These are phyloP conservation scores for Muscicapa comitata DNA, from an alignment of 2,797 vertebrate species.

Conservation along the genomic window DNA sequence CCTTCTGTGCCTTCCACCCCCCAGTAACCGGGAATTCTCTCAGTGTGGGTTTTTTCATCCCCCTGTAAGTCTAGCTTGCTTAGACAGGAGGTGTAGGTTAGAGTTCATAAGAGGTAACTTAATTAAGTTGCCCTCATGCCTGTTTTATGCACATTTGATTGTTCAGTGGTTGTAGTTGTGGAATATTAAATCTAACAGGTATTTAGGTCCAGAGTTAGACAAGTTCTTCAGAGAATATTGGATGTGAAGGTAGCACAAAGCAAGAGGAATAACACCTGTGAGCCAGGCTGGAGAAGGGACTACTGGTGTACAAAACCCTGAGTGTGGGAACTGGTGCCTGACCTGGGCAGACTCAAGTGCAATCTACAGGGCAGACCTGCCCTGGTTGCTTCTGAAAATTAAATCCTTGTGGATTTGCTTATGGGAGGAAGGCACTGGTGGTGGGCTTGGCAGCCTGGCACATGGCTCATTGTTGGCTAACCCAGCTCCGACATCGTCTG, in stretches of 20 bases:
- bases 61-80: background rate
- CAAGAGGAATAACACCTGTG: background rate
- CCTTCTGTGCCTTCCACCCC: background rate
- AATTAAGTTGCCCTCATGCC: background rate
- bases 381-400: background rate
- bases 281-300: background rate
- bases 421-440: background rate
- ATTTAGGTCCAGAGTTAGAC: background rate
- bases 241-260: background rate
- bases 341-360: background rate
- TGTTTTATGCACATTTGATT: background rate
- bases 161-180: background rate
- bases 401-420: background rate
- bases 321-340: background rate
- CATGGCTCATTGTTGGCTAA: background rate
- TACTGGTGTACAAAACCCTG: rapidly evolving
- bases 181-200: background rate
- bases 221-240: background rate
- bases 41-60: background rate
- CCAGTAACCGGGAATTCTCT: background rate
- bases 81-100: rapidly evolving
- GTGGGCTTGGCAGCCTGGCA: background rate
- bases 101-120: background rate
- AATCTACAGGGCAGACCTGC: background rate
- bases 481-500: background rate